Percentiles rank a stretch among this genome's conserved stretches.
Evolutionary conservation across 2,888 invertebrate genomes (phyloP).

Genomic region (Cheilosia vernalis): DNA sequence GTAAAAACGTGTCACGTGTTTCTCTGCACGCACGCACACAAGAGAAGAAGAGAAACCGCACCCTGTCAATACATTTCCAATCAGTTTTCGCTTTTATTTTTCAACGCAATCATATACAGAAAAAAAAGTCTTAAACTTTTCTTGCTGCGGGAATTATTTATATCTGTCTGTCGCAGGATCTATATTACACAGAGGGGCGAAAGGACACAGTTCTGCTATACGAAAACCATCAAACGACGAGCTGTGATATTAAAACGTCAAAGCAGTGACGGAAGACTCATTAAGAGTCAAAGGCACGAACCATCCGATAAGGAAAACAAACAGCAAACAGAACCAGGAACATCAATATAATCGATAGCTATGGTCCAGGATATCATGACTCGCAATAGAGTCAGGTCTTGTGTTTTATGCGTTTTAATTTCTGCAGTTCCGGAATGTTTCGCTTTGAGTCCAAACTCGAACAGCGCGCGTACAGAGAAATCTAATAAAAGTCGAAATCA

Average conservation of each 20-base stretch:
- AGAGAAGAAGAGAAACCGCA: neutral
- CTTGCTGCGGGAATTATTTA: slow-evolving; percentile 38
- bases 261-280: slow-evolving; percentile 45
- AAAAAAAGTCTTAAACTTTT: slow-evolving; percentile 8
- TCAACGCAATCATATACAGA: slow-evolving; percentile 3
- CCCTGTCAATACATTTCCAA: slow-evolving; percentile 17
- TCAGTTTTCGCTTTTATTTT: neutral
- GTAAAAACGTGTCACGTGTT: slow-evolving; percentile 53
- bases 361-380: neutral
- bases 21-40: neutral
- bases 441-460: slow-evolving; percentile 9
- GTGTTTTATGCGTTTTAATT: slow-evolving; percentile 68
- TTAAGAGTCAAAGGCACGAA: slow-evolving; percentile 28
- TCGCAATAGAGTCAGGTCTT: slow-evolving; percentile 12
- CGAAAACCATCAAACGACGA: neutral
- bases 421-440: slow-evolving; percentile 51
- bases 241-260: slow-evolving; percentile 66
- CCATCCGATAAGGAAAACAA: neutral
- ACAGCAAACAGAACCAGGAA: slow-evolving; percentile 5
- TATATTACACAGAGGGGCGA: neutral
- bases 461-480: slow-evolving; percentile 51
- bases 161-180: slow-evolving; percentile 33
- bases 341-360: slow-evolving; percentile 36
- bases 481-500: slow-evolving; percentile 74
- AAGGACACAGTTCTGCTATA: too few species aligned